Conservation (phyloP, 2,113 vertebrate species). For the Pelodiscus sinensis region DNA sequence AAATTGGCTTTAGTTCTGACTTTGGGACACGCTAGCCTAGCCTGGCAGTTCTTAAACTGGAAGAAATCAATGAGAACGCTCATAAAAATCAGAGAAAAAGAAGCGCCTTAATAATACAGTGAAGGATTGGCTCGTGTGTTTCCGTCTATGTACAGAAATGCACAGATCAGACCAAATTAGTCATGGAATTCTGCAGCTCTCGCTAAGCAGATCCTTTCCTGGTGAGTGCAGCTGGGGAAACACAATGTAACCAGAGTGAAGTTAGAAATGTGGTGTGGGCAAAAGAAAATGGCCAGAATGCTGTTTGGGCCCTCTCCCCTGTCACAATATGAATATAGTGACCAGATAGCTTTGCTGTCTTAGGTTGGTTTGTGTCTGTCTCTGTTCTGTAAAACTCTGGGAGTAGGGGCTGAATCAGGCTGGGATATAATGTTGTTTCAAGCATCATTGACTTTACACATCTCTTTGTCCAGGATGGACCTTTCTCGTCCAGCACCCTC, state of each 20-base stretch:
- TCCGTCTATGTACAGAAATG: neutral
- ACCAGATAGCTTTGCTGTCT: accelerated
- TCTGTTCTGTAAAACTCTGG: accelerated
- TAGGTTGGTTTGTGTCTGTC: accelerated
- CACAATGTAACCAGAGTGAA: neutral
- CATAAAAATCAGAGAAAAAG: neutral
- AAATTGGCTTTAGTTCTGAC: neutral
- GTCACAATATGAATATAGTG: neutral
- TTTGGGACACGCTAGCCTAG: neutral
- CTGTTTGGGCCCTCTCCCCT: neutral
- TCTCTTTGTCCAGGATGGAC: neutral
- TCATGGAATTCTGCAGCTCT: neutral
- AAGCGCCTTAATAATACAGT: neutral
- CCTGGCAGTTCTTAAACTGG: neutral
- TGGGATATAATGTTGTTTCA: neutral
- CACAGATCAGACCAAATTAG: neutral
- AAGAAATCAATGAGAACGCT: neutral
- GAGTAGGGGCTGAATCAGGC: neutral
- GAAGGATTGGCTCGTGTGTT: neutral
- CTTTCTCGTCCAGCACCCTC: too few relatives aligned
- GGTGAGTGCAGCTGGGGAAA: neutral
- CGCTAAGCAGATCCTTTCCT: neutral
- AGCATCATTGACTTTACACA: neutral
- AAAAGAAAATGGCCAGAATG: neutral
- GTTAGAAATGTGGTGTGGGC: neutral